Base-by-base conservation (phyloP, 2,888 invertebrate genomes). In the Acanthacorydalis orientalis region DNA sequence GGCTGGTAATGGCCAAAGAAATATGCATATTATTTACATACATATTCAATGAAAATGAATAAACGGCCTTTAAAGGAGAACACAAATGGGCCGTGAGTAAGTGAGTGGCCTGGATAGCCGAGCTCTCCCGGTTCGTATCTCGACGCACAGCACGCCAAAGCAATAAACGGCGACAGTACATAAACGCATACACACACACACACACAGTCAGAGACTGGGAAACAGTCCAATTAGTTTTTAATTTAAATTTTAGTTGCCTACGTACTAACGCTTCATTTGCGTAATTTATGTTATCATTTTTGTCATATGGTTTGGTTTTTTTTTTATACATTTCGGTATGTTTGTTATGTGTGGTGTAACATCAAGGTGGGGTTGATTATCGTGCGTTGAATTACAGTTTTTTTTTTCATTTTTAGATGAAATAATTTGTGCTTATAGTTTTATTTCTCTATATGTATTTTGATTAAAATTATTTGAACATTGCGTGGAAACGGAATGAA, bases 141-240 rank as follows among this genome's bases (percentile, higher is more conserved):
- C 23, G 15, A 38, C 12, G 39, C 39, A 11, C 12, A 10, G 38
- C 38, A 38, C 10, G 39, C 14, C 38, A 15, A 15, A 14, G 39
- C 39, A 38, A 15, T 10, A 15, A 8, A 38, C 14, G 12, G 15
- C 39, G 12, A 38, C 39, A 15, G 39, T 7, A 10, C 23, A 23
- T 23, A 23, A 23, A 23, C 23, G 23, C n/a, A n/a, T 23, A 23
- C 23, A 23, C 23, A 23, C 23, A 23, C 23, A 23, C 23, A 44
- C 35, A 44, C 35, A 44, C 35, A 16, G 16, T 15, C 1, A 35
- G 10, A n/a, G 15, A 11, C n/a, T 40, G 39, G 46, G 46, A 46
- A 46, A 12, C 10, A 39, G 39, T 46, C 46, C 46, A 46, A 46
- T 46, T 39, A 31, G 46, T 46, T 46, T 46, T 39, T 46, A 46